phyloP scores from a whole-genome alignment of 2,113 vertebrate genomes.

The Sapayoa aenigma region DNA sequence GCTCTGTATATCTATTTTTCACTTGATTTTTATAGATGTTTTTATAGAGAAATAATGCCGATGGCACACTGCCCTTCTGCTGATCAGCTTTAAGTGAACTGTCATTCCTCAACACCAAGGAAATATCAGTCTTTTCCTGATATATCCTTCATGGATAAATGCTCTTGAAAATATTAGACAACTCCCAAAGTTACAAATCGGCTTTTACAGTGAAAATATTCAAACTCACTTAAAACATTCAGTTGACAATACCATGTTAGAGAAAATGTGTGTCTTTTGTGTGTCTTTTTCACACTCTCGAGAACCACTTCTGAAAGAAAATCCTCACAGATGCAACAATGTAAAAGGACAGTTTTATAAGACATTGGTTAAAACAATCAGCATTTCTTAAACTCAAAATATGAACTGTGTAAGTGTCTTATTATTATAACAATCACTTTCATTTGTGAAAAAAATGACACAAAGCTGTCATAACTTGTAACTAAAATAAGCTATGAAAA shows the following conservation, averaged over 20 bases:
- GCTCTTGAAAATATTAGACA: neutral
- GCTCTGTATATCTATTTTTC: neutral
- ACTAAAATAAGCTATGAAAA: neutral
- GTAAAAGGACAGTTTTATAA: neutral
- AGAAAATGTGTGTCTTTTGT: neutral
- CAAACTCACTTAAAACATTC: neutral
- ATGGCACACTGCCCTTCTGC: neutral
- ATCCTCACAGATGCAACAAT: neutral
- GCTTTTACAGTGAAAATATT: neutral
- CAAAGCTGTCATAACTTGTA: neutral
- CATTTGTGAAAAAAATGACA: neutral
- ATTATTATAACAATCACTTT: neutral
- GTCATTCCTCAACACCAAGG: neutral
- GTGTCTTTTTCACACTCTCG: neutral
- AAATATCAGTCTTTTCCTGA: neutral
- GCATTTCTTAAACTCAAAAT: neutral
- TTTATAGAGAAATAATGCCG: neutral
- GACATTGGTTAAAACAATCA: neutral
- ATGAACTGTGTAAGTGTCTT: neutral
- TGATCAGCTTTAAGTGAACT: neutral
- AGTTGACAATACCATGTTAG: neutral
- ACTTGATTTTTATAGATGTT: neutral
- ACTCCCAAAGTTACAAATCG: neutral
- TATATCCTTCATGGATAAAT: neutral
- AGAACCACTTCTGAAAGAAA: neutral